Base-by-base conservation (phyloP, 1,140 invertebrate species). In the Drosophila willistoni region DNA sequence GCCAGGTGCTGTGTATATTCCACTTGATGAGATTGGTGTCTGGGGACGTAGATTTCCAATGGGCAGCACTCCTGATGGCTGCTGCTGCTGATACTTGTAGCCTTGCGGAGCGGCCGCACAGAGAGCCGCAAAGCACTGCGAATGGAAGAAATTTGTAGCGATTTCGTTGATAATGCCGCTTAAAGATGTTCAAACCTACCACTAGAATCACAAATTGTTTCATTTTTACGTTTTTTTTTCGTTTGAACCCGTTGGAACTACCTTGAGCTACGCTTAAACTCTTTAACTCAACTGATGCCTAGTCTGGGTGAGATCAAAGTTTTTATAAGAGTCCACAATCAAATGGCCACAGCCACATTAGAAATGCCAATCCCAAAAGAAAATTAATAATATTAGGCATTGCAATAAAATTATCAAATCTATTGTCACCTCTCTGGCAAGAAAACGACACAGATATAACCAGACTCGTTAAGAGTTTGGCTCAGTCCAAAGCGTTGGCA, bases 1-100 rank as follows among this genome's bases (percentile, higher is more conserved):
- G 1, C 47, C 22, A 29, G 73, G 41, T 0, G 71, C 44, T 4
- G 73, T 77, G 39, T 79, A 91, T 64, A 91, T 85, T 72, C 76
- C 85, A 73, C 71, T 83, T 13, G 60, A 54, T 1, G 86, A 89
- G 13, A 68, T 22, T 25, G 81, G 78, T 33, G 79, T 82, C 64
- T 86, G 86, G 0, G 86, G 85, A 22, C 85, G 85, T 57, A 90
- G 77, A 54, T 85, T 85, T 25, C 76, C 89, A 3, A 73, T 54
- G 25, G 78, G 80, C 9, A 87, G 19, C 19, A 39, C 36, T 39
- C 34, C 39, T 3, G 68, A 64, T 6, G 17, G 7, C 41, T 86
- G 78, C n/a, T 56, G 54, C 68, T 57, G 54, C 66, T 84, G 77
- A 57, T 91, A 91, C 29, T 80, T 87, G 63, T 91, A 91, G 63